Conservation (phyloP, 1,140 invertebrate species). For the Brachionus paranguensis region DNA sequence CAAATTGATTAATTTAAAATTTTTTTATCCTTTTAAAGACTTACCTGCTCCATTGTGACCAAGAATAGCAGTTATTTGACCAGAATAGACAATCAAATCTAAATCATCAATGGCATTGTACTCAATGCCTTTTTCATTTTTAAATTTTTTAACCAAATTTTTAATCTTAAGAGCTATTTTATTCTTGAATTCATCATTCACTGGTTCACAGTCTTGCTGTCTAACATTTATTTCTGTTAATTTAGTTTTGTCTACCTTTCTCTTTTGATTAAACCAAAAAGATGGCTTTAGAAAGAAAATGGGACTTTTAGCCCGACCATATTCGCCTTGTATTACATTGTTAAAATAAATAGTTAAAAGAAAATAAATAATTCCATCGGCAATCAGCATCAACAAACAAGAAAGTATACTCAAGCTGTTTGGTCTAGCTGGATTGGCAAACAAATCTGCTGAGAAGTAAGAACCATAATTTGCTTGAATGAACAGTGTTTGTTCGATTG, state of each 20-base stretch:
- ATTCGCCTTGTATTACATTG: constrained; percentile 30
- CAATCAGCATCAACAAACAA: constrained; percentile 9
- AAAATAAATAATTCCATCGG: constrained; percentile 19
- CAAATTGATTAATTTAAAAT: neutral
- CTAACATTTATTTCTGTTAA: neutral
- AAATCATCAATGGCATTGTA: constrained; percentile 35
- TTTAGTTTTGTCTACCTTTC: neutral
- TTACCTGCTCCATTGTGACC: constrained; percentile 69
- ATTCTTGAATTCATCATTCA: neutral
- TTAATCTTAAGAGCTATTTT: neutral
- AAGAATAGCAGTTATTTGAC: constrained; percentile 71
- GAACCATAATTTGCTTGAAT: neutral
- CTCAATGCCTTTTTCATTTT: constrained; percentile 22
- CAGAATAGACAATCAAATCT: constrained; percentile 55
- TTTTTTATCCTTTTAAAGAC: neutral
- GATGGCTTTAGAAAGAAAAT: constrained; percentile 8
- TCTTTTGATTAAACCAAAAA: constrained; percentile 53
- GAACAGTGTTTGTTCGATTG: constrained; percentile 8
- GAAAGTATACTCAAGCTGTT: constrained; percentile 12
- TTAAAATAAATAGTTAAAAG: constrained; percentile 36
- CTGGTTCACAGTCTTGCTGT: neutral
- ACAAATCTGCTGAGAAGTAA: constrained; percentile 7
- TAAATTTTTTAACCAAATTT: constrained; percentile 36
- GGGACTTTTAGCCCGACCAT: neutral
- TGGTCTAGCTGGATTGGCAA: constrained; percentile 15